A percentile compares a stretch with the other conserved stretches of the same genome.
These are phyloP conservation scores for Baccha elongata DNA, from an alignment of 2,888 invertebrate species.

Conservation along the genomic window DNA sequence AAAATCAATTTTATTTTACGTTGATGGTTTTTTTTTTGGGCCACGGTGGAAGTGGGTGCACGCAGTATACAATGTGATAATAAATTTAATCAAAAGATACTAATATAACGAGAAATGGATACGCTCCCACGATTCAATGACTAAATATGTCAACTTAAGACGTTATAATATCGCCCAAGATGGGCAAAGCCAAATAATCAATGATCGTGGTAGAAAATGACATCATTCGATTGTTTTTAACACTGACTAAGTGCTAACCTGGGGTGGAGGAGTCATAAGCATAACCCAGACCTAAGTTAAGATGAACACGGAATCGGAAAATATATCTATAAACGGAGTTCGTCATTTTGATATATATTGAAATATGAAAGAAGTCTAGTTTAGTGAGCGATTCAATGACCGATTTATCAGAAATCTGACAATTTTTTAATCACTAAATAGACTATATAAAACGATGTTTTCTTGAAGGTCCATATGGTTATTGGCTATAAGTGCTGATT, in stretches of 20 bases:
- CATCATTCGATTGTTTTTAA: conserved; percentile 38
- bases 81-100: conserved; percentile 57
- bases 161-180: conserved; percentile 59
- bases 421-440: too few species aligned
- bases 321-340: too few species aligned
- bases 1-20: conserved; percentile 56
- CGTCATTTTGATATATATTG: too few species aligned
- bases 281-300: too few species aligned
- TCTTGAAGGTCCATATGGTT: too few species aligned
- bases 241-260: background rate
- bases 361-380: too few species aligned
- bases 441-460: too few species aligned
- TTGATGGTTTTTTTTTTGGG: background rate
- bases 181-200: conserved; percentile 60
- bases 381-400: too few species aligned
- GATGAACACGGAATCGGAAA: too few species aligned
- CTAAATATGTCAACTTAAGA: conserved; percentile 63
- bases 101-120: conserved; percentile 61
- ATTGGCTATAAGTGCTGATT: too few species aligned
- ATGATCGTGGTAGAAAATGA: conserved; percentile 52
- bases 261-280: background rate
- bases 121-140: conserved; percentile 68
- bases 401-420: too few species aligned
- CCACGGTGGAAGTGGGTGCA: conserved; percentile 16
- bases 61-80: conserved; percentile 62